Conservation (phyloP, 2,888 invertebrate species). For the Spodoptera picta region DNA sequence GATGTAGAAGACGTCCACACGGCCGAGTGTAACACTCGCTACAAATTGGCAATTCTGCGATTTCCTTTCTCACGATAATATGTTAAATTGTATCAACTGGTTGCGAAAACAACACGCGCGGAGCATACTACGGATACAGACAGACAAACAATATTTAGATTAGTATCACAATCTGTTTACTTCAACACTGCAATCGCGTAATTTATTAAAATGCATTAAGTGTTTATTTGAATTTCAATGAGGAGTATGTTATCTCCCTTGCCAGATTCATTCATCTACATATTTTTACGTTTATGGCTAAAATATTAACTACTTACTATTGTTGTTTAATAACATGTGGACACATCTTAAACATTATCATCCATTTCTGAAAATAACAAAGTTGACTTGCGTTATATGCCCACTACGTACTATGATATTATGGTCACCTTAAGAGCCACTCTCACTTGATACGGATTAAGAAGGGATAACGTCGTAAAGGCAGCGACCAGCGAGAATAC, state of each 20-base stretch:
- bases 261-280: background rate
- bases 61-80: slow-evolving; percentile 50
- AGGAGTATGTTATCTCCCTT: too few relatives aligned
- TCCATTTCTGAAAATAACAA: too few relatives aligned
- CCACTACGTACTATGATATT: too few relatives aligned
- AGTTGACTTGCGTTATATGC: too few relatives aligned
- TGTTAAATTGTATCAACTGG: slow-evolving; percentile 41
- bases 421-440: too few relatives aligned
- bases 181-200: slow-evolving; percentile 12
- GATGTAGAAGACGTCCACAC: slow-evolving; percentile 10
- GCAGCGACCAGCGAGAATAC: background rate
- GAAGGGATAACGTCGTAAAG: slow-evolving; percentile 1
- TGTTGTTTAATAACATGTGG: too few relatives aligned
- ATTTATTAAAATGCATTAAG: slow-evolving; percentile 7
- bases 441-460: background rate
- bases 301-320: too few relatives aligned
- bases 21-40: background rate
- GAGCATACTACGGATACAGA: background rate
- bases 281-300: too few relatives aligned
- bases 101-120: slow-evolving; percentile 26
- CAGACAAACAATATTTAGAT: slow-evolving; percentile 29
- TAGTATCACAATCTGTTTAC: slow-evolving; percentile 41
- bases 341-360: too few relatives aligned
- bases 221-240: background rate
- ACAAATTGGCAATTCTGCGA: slow-evolving; percentile 37